Evolutionary conservation across 2,797 vertebrate genomes (phyloP), one percentile per base, ranked within the genome.

Genomic region (Gymnoscopelus braueri): DNA sequence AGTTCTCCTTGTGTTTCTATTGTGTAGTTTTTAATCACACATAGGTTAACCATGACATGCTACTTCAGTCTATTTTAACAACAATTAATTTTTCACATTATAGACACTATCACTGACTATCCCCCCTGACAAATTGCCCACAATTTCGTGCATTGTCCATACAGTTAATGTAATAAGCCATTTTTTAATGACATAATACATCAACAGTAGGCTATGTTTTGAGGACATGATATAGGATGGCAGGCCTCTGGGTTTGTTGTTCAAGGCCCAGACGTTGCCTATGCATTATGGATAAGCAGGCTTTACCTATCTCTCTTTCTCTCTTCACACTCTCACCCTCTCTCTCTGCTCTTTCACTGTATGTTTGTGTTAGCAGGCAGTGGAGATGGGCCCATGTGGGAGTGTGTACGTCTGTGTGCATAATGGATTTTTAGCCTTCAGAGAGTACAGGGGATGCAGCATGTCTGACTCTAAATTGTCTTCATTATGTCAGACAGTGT

Each of bases 381-480:
- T 58, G 56, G 57, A 39, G 23, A 19, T 35, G 26, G 6, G 6
- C 57, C 19, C 44, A 32, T 15, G 5, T 63, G 8, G 54, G 50
- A 56, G 23, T 63, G 47, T 53, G 44, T 67, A 65, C 13, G 14
- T 69, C 58, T 71, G 54, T 69, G 79, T 75, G 76, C 66, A 75
- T 84, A 88, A 87, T 85, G 75, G 73, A 86, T 81, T 86, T 80
- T 81, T 83, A 71, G 83, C 78, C 86, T 86, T 82, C 64, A 32
- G 67, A 79, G 79, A 80, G 84, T 81, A 78, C 83, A 76, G 80
- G 67, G 69, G 68, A 77, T 74, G 74, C 79, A 82, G 73, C 84
- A 78, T 78, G 81, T 81, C 72, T 80, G 63, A 78, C 77, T 82
- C 77, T 78, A 78, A 83, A 81, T 75, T 76, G 67, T 78, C 77